Percentiles rank a stretch among this genome's conserved stretches.
Conservation (phyloP, 2,888 invertebrate genomes). For the Archaeoteleia sp. region DNA sequence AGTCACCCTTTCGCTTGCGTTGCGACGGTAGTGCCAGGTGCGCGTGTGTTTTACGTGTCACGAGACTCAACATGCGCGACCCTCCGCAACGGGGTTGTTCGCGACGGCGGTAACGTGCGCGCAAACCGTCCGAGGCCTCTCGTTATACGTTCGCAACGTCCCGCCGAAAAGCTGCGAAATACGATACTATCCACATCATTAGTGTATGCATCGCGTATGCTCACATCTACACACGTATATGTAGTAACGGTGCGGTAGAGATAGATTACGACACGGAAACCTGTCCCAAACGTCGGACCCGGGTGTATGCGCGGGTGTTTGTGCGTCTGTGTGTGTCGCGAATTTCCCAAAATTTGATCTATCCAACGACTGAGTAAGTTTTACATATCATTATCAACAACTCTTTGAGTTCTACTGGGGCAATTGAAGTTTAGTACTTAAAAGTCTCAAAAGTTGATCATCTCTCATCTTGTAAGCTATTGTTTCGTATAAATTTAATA, state of each 20-base stretch:
- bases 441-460: too few species aligned
- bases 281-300: conserved; percentile 58
- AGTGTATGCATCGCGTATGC: conserved; percentile 25
- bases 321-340: conserved; percentile 46
- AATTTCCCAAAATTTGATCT: too few species aligned
- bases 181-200: conserved; percentile 20
- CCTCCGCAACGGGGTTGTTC: not conserved
- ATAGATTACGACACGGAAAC: conserved; percentile 54
- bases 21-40: conserved; percentile 40
- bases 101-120: conserved; percentile 36
- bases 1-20: conserved; percentile 51
- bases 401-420: too few species aligned
- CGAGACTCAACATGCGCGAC: conserved; percentile 32
- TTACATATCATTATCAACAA: too few species aligned
- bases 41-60: conserved; percentile 53
- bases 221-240: too few species aligned
- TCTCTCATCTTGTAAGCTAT: too few species aligned
- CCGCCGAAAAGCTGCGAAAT: conserved; percentile 6
- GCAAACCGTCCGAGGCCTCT: conserved; percentile 27
- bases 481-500: too few species aligned
- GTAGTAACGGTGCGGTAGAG: conserved; percentile 12
- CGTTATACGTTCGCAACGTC: conserved; percentile 11
- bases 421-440: too few species aligned
- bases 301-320: conserved; percentile 49
- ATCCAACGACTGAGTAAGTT: too few species aligned